Conservation (phyloP, 2,797 vertebrate species). For the Trematomus bernacchii region DNA sequence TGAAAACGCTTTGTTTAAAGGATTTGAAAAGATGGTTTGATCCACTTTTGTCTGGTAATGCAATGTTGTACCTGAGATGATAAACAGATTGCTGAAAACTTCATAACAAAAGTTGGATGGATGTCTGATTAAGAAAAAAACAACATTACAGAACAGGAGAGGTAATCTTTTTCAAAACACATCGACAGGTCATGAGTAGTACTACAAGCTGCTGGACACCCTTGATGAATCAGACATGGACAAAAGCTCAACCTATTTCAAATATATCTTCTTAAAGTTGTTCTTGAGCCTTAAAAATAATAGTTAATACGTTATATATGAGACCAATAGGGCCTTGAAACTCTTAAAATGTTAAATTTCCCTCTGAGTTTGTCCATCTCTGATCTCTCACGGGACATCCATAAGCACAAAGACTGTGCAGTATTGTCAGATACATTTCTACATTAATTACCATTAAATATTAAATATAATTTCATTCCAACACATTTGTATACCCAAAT, state of each 20-base stretch:
- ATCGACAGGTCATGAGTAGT: slow-evolving; percentile 44
- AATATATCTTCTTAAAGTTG: not conserved
- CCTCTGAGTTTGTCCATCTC: slow-evolving; percentile 11
- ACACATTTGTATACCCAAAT: slow-evolving; percentile 31
- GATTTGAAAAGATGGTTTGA: slow-evolving; percentile 57
- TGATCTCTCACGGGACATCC: slow-evolving; percentile 10
- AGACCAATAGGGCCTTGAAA: slow-evolving; percentile 11
- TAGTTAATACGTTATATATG: not conserved
- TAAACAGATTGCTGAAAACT: slow-evolving; percentile 78
- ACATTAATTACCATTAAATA: slow-evolving; percentile 26
- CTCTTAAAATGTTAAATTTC: not conserved
- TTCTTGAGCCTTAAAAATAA: not conserved
- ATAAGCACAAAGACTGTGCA: not conserved
- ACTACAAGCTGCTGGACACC: slow-evolving; percentile 35
- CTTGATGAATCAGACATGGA: slow-evolving; percentile 23
- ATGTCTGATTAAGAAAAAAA: slow-evolving; percentile 79
- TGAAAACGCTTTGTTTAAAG: slow-evolving; percentile 23
- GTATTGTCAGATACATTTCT: slow-evolving; percentile 16
- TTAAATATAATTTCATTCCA: slow-evolving; percentile 26
- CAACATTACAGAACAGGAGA: slow-evolving; percentile 70
- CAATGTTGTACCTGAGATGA: slow-evolving; percentile 87
- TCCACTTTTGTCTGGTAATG: slow-evolving; percentile 70
- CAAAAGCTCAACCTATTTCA: slow-evolving; percentile 6
- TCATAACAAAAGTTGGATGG: slow-evolving; percentile 85
- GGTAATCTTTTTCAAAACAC: slow-evolving; percentile 73